These are phyloP conservation scores for Avahi laniger DNA, from an alignment of 2,797 vertebrate genomes.

Conservation along the genomic window DNA sequence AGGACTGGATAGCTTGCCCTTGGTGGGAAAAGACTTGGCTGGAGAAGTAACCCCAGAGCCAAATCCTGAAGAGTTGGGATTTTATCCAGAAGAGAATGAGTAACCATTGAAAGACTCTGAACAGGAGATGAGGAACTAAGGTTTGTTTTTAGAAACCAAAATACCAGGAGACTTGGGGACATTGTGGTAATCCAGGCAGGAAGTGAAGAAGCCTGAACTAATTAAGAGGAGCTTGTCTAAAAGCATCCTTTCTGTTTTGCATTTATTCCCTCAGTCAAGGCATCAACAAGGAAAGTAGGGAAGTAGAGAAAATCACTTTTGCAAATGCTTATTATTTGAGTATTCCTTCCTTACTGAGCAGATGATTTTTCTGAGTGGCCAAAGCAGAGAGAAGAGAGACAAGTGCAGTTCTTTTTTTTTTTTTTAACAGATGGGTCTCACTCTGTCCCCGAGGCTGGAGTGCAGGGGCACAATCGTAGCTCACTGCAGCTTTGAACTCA, in stretches of 20 bases:
- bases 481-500: background rate
- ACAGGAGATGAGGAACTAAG: conserved; percentile 18
- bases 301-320: conserved; percentile 50
- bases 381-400: background rate
- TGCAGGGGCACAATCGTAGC: background rate
- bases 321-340: conserved; percentile 37
- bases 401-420: background rate
- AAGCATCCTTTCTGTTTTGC: conserved; percentile 58
- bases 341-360: conserved; percentile 48
- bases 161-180: conserved; percentile 50
- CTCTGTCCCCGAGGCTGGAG: background rate
- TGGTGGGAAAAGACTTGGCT: background rate
- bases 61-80: conserved; percentile 36
- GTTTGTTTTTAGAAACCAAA: conserved; percentile 71
- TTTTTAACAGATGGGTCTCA: background rate
- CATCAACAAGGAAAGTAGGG: conserved; percentile 49
- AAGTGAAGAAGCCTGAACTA: conserved; percentile 58
- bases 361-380: conserved; percentile 73
- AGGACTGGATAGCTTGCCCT: background rate
- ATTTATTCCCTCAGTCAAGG: conserved; percentile 68
- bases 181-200: conserved; percentile 53
- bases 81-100: conserved; percentile 47
- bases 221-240: conserved; percentile 52
- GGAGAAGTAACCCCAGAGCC: conserved; percentile 27
- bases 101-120: conserved; percentile 57